Conservation (phyloP, 2,113 vertebrate species). For the Prietella phreatophila region DNA sequence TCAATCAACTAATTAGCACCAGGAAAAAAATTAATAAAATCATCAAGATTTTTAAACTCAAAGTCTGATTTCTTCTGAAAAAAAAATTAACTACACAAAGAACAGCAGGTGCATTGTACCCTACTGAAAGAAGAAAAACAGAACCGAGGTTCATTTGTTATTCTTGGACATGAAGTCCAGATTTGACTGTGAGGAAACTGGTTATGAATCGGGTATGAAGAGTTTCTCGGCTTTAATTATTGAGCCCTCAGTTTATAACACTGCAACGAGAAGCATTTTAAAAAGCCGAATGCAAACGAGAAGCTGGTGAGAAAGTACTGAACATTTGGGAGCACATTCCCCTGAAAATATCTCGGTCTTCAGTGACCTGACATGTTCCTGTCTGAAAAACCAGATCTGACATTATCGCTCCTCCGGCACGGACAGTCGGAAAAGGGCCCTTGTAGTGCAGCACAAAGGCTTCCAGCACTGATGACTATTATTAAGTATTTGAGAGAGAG, state of each 20-base stretch:
- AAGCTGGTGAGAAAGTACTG: slow-evolving; percentile 6
- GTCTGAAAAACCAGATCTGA: slow-evolving; percentile 46
- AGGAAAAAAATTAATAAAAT: too few relatives aligned
- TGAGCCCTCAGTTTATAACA: not conserved
- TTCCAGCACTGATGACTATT: slow-evolving; percentile 31
- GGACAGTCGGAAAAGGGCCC: slow-evolving; percentile 18
- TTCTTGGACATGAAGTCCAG: not conserved
- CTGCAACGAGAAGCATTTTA: too few relatives aligned
- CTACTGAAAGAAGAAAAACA: not conserved
- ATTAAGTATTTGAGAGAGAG: slow-evolving; percentile 27
- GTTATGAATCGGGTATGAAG: not conserved
- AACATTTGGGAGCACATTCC: slow-evolving; percentile 40
- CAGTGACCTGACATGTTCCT: slow-evolving; percentile 49
- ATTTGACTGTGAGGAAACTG: not conserved
- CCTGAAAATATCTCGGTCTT: slow-evolving; percentile 6
- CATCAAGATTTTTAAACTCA: not conserved
- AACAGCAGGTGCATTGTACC: not conserved
- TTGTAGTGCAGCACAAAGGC: slow-evolving; percentile 36
- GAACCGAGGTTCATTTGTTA: not conserved
- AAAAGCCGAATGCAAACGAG: not conserved
- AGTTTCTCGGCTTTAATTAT: not conserved
- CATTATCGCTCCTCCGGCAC: slow-evolving; percentile 38
- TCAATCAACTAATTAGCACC: not conserved
- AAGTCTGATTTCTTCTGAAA: not conserved
- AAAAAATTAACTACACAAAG: not conserved